Base-by-base conservation (phyloP, 2,888 invertebrate species). In the Dryobota labecula region DNA sequence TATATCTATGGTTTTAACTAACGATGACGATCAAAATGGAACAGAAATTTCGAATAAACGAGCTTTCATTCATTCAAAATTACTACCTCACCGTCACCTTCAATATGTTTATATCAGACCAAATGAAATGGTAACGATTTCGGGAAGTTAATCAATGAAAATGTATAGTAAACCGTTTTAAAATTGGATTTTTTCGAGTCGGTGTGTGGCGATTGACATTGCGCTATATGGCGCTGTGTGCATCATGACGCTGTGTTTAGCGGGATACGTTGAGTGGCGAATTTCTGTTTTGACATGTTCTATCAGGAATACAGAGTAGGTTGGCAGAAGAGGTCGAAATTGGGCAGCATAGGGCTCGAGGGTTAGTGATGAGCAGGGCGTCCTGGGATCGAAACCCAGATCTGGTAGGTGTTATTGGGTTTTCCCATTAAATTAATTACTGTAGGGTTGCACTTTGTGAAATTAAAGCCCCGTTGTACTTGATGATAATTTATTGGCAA, bases 61-160 rank as follows among this genome's bases (percentile, higher is more conserved):
- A 36, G 11, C 1, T 36, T 27, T 68, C 18, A 43, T 20, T 60
- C 2, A 8, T 27, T 30, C 15, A 30, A 30, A 30, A 6, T 45
- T 2, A n/a, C 43, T 11, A 41, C 6, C 3, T 27, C 7, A 41
- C 7, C 3, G 15, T 18, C 38, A 47, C 18, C n/a, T 47, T 15
- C 6, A 43, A 20, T 33, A 7, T 18, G 18, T 15, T 56, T 24
- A 30, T 4, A 51, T 15, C 11, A 13, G 11, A n/a, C 3, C 66
- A 65, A 38, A 18, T 33, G n/a, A 72, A 18, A 67, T 30, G 20
- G 2, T 41, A 24, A 33, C 15, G 2, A 30, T 70, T 49, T 38
- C 18, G 20, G 33, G 20, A 36, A 30, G 18, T 51, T 9, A 43
- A 67, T 56, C 33, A 47, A 38, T 38, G 13, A 45, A 38, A 30